Base-by-base conservation (phyloP, 2,888 invertebrate species). In the Drosophila kokeensis region DNA sequence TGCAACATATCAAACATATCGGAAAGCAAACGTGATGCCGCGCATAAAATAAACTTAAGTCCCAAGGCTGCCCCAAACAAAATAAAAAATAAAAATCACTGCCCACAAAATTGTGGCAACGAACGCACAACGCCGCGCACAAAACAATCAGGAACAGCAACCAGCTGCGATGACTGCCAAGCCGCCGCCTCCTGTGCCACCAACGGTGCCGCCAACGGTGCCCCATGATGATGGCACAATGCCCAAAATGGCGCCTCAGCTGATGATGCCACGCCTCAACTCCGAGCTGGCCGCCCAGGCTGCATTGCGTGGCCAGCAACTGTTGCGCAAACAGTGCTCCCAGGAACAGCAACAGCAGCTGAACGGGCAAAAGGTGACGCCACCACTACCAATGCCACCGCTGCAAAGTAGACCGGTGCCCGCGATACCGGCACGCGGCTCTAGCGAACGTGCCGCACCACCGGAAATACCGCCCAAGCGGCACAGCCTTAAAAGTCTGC, bases 401-500 rank as follows among this genome's bases (percentile, higher is more conserved):
- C 88, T 74, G 1, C 84, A 81, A 55, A 75, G 76, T 45, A 90
- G 92, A 24, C 92, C 92, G 61, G 92, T 93, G 79, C 93, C 93
- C 15, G 93, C 92, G 57, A 92, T 93, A 73, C 93, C 93, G 48
- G 92, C 93, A 3, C 91, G 93, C 15, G 90, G 91, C 0, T 78
- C 91, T 67, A 79, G 88, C 40, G 92, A 92, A 53, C 91, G 93
- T 10, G 79, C 90, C 0, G 91, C 92, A 32, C 93, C 93, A 34
- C 93, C 93, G 0, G 93, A 93, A 79, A 93, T 93, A 76, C 93
- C 93, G 63, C 93, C 93, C 40, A 93, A 93, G 64, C 91, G 93
- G 0, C 91, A 92, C 50, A 93, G 92, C 40, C 78, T 93, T 0
- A 93, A 93, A 64, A 90, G 91, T 58, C 69, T 92, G 30, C 91